Evolutionary conservation across 2,888 invertebrate genomes (phyloP).

Genomic region (Cosmopolites sordidus): DNA sequence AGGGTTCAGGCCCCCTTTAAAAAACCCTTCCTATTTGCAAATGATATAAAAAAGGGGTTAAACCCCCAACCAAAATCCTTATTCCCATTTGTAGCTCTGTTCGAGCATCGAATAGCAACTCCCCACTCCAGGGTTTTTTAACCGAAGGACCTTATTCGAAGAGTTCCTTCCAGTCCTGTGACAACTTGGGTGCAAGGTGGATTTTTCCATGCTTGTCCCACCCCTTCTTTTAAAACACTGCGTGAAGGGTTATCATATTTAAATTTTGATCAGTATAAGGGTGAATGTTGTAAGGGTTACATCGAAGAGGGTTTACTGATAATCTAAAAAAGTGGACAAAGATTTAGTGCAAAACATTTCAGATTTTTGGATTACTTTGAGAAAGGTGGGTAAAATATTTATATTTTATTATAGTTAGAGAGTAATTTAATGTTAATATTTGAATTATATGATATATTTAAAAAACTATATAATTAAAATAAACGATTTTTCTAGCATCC

Average conservation of each 20-base stretch:
- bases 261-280: conserved; percentile 18
- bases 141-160: conserved; percentile 13
- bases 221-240: conserved; percentile 16
- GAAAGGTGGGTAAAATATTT: no score
- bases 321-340: neutral
- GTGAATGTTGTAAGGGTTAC: conserved; percentile 9
- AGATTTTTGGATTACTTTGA: neutral
- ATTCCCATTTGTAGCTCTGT: conserved; percentile 10
- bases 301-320: conserved; percentile 2
- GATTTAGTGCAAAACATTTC: no score
- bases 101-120: conserved; percentile 5
- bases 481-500: no score
- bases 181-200: conserved; percentile 12
- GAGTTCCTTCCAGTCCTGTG: conserved; percentile 13
- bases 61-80: conserved; percentile 14
- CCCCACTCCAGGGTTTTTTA: conserved; percentile 13
- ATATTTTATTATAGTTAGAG: no score
- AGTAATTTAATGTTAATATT: no score
- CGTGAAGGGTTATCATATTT: conserved; percentile 15
- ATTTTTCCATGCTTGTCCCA: conserved; percentile 6
- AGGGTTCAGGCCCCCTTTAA: conserved; percentile 10
- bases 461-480: no score
- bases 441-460: no score
- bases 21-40: conserved; percentile 16
- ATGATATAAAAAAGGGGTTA: conserved; percentile 21